Evolutionary conservation across 2,797 vertebrate species (phyloP), one percentile per base, ranked within the genome.

Genomic region (Paramormyrops hopkinsi): DNA sequence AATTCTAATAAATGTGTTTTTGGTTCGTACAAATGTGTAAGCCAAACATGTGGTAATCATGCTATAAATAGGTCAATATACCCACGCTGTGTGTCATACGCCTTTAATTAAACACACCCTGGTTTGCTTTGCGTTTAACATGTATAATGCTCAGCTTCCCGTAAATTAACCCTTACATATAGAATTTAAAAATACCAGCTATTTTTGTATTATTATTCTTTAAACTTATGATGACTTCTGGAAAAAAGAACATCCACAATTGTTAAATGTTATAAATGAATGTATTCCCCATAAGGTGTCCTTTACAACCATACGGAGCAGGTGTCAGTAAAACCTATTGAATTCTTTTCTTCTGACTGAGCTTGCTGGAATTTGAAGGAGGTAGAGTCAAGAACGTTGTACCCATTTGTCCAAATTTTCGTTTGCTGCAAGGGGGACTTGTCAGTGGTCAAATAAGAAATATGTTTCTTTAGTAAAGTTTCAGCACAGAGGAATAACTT

Each of bases 201-300:
- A 59, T 59, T 59, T 7, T 14, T 69, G 11, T 69, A 79, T 79
- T 41, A 14, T 83, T 88, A 83, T 33, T 83, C n/a, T 54, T 91
- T 90, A 87, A 88, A 92, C 91, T 91, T 90, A 92, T 91, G 76
- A 88, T 53, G 48, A 85, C 90, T 91, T 88, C 87, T 88, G 89
- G 87, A 90, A 85, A 91, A 90, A 7, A 14, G 44, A 90, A 84
- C 91, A 88, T 85, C 59, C 69, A 65, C 69, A 46, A 88, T 76
- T 92, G 87, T 90, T 90, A 88, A 89, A 89, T 53, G 90, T 90
- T 90, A 90, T 91, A 90, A 92, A 92, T 92, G 90, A 91, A 91
- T 92, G 89, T 89, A 90, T 91, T 90, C 90, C 65, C 90, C 59
- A 79, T 88, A 54, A 89, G 88, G 90, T 90, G 91, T 90, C 92